Conservation (phyloP, 2,888 invertebrate genomes). For the Bellardia bayeri region DNA sequence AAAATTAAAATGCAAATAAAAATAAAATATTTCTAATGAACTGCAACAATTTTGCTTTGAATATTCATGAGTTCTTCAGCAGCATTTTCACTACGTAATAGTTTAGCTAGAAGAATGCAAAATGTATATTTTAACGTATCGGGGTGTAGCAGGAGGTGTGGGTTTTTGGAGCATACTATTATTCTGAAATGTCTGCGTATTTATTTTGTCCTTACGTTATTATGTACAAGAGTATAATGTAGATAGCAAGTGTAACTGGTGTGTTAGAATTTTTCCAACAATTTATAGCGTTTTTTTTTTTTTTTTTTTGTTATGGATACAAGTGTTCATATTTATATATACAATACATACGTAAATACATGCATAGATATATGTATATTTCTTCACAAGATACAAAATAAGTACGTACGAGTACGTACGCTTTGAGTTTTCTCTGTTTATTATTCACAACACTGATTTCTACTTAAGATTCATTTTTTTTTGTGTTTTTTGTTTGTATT, state of each 20-base stretch:
- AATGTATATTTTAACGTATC: no score
- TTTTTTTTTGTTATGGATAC: constrained; percentile 12
- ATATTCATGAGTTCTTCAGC: constrained; percentile 25
- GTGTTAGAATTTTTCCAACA: constrained; percentile 25
- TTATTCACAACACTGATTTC: constrained; percentile 68
- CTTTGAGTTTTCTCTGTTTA: constrained; percentile 45
- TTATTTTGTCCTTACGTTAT: constrained; percentile 5
- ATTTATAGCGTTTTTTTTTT: constrained; percentile 45
- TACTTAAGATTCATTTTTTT: constrained; percentile 61
- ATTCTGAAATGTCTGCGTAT: background rate
- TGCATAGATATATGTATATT: background rate
- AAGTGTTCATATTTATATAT: no score
- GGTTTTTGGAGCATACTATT: no score
- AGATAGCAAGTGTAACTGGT: background rate
- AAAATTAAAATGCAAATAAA: constrained; percentile 25
- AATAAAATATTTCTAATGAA: constrained; percentile 29
- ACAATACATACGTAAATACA: background rate
- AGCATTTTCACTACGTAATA: constrained; percentile 4
- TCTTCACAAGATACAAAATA: constrained; percentile 45
- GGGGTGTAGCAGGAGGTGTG: background rate
- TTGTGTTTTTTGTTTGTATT: constrained; percentile 1
- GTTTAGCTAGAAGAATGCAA: background rate
- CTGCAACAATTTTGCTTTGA: constrained; percentile 26
- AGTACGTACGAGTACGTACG: constrained; percentile 20
- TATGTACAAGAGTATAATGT: constrained; percentile 16